phyloP scores from a whole-genome alignment of 2,113 vertebrate species.

The Istiophorus platypterus region DNA sequence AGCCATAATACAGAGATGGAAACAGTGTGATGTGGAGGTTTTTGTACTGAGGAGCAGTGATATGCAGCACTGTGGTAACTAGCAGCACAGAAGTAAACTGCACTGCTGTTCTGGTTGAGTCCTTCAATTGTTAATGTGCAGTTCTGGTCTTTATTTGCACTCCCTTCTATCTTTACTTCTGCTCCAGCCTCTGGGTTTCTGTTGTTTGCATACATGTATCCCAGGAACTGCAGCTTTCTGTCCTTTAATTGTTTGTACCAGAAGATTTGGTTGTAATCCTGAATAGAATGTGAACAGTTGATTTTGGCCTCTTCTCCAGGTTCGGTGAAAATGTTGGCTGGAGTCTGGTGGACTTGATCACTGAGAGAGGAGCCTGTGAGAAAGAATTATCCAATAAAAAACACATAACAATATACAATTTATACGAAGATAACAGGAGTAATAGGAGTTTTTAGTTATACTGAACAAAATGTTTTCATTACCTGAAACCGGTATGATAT shows the following conservation, averaged over 20 bases:
- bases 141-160: not conserved
- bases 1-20: too few species aligned
- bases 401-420: too few species aligned
- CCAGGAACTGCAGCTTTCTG: slow-evolving; percentile 30
- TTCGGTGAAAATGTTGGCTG: not conserved
- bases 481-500: slow-evolving; percentile 39
- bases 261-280: slow-evolving; percentile 10
- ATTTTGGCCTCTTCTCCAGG: slow-evolving; percentile 10
- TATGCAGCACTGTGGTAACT: slow-evolving; percentile 44
- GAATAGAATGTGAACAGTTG: slow-evolving; percentile 41
- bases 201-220: not conserved
- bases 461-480: not conserved
- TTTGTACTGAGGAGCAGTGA: slow-evolving; percentile 31
- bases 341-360: slow-evolving; percentile 35
- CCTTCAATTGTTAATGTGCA: slow-evolving; percentile 27
- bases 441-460: not conserved
- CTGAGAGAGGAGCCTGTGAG: slow-evolving; percentile 12
- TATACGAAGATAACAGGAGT: too few species aligned
- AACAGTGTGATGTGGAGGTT: not conserved
- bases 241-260: slow-evolving; percentile 59
- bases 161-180: not conserved
- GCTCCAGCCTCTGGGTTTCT: rapidly evolving
- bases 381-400: too few species aligned
- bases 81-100: slow-evolving; percentile 66
- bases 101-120: slow-evolving; percentile 34